phyloP scores from a whole-genome alignment of 2,113 vertebrate genomes.

The Heterocephalus glaber region DNA sequence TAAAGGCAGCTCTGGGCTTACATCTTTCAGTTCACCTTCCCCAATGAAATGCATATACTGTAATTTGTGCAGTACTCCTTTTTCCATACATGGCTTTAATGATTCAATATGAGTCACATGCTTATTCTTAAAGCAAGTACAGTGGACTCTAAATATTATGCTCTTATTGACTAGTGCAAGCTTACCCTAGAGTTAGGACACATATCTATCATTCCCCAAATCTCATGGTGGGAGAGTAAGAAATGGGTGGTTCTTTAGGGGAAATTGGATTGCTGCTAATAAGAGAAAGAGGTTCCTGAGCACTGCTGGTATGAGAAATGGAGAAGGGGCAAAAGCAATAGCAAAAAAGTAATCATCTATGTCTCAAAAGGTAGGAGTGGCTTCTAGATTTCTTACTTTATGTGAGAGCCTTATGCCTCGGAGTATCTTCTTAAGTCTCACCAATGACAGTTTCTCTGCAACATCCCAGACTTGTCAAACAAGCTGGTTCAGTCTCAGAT shows the following conservation, averaged over 20 bases:
- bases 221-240: background rate
- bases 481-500: accelerated
- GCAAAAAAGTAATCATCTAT: background rate
- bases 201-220: background rate
- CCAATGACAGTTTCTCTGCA: background rate
- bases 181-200: background rate
- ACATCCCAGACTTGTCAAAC: background rate
- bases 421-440: background rate
- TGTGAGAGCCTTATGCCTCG: background rate
- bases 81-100: background rate
- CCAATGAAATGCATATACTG: background rate
- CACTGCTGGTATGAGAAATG: background rate
- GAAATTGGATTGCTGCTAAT: background rate
- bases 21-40: background rate
- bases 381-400: background rate
- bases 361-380: background rate
- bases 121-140: background rate
- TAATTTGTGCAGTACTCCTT: background rate
- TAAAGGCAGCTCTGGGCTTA: background rate
- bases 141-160: background rate
- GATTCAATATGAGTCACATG: background rate
- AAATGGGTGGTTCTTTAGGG: background rate
- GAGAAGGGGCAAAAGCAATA: background rate
- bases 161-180: background rate
- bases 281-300: background rate